Evolutionary conservation across 2,113 vertebrate species (phyloP), one percentile per base, ranked within the genome.

Genomic region (Catharus bicknelli): DNA sequence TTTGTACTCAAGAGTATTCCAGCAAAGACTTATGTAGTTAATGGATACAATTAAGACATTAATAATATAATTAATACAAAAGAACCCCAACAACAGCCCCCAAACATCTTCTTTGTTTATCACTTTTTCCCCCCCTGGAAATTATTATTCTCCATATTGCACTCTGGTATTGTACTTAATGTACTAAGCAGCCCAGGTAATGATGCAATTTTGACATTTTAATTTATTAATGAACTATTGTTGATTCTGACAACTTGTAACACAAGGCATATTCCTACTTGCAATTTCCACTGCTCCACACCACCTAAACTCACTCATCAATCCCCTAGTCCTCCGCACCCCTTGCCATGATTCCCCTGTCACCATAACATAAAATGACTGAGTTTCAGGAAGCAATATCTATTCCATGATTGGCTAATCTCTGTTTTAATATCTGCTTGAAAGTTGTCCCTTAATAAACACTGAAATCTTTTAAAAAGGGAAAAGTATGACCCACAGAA

Each of bases 51-150:
- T 48, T 48, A 48, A 48, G 23, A 23, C 22, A 48, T 48, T 48
- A 48, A 48, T 13, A 48, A 23, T 23, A 22, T 48, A 23, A 48
- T 23, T 48, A 48, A 86, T 42, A 30, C 5, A 50, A 29, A 58
- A 58, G 17, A 23, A 27, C 2, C 2, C 12, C 4, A 38, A 45
- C 2, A 61, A 12, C 42, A 61, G 17, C 2, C 5, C 0, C 4
- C 10, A 55, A 38, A 57, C 6, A 20, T 22, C 4, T 69, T 84
- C 16, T 70, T 83, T 68, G 4, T 13, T 76, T 86, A 19, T 20
- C 16, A 2, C 2, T 48, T 64, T 18, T 5, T 0, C 8, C 8
- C 3, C 5, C 6, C 7, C n/a, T n/a, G 0, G 6, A 66, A 29
- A 57, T 62, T 55, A 53, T 68, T 53, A 21, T 69, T 83, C 16